These are phyloP conservation scores for Melanotaenia trifasciata DNA, from an alignment of 2,797 vertebrate genomes.

Conservation along the genomic window DNA sequence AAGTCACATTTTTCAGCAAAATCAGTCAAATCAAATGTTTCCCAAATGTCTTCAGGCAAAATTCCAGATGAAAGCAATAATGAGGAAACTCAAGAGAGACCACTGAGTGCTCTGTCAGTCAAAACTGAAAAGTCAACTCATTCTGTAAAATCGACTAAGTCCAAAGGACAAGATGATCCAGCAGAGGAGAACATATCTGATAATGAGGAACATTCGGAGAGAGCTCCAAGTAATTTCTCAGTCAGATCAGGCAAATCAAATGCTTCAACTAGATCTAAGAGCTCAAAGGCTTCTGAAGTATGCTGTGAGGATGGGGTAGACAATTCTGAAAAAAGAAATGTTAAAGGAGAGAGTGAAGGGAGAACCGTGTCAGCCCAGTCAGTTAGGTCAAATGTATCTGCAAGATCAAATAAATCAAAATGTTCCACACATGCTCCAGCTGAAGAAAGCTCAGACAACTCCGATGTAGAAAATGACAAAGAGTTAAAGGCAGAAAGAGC, in stretches of 20 bases:
- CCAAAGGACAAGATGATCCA: background rate
- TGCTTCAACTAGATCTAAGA: conserved; percentile 48
- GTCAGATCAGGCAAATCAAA: conserved; percentile 57
- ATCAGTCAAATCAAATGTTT: conserved; percentile 57
- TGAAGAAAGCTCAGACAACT: conserved; percentile 2
- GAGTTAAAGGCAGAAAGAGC: conserved; percentile 54
- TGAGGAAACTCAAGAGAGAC: conserved; percentile 27
- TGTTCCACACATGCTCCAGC: conserved; percentile 37
- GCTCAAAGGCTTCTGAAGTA: conserved; percentile 30
- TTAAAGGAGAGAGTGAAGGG: conserved; percentile 24
- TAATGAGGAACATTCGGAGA: conserved; percentile 11
- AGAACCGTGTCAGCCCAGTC: conserved; percentile 54
- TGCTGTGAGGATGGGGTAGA: background rate
- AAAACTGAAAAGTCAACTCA: conserved; percentile 53
- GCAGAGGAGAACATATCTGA: conserved; percentile 11
- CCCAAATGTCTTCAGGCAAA: conserved; percentile 23
- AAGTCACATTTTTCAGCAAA: conserved; percentile 56
- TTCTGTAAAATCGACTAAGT: conserved; percentile 38
- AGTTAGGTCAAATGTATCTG: conserved; percentile 53
- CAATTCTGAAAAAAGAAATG: background rate
- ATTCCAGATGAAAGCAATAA: conserved; percentile 2
- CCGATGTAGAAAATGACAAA: conserved; percentile 15
- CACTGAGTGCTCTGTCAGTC: conserved; percentile 47
- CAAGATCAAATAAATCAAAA: conserved; percentile 52
- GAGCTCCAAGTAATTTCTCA: conserved; percentile 46